A percentile compares a stretch with the other conserved stretches of the same genome.
phyloP scores from a whole-genome alignment of 1,140 invertebrate genomes.

The Alviniconcha marisindica region DNA sequence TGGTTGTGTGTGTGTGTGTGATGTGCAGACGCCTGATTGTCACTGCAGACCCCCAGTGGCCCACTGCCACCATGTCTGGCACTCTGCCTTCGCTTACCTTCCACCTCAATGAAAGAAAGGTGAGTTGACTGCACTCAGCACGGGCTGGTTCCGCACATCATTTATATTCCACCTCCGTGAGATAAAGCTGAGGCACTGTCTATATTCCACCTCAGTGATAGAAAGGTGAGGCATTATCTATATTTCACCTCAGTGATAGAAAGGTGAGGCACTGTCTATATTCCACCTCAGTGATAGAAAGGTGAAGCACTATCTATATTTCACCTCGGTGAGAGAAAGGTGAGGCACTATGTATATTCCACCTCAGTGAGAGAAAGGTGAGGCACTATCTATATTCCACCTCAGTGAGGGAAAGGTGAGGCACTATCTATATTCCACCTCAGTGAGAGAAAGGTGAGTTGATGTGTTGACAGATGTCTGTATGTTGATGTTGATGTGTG shows the following conservation, averaged over 20 bases:
- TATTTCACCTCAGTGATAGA: slow-evolving; percentile 88
- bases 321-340: slow-evolving; percentile 85
- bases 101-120: slow-evolving; percentile 85
- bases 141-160: too few species aligned
- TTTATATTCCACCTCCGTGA: slow-evolving; percentile 91
- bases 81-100: slow-evolving; percentile 90
- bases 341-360: slow-evolving; percentile 82
- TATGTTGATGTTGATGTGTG: too few species aligned
- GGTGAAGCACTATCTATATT: slow-evolving; percentile 80
- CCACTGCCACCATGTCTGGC: slow-evolving; percentile 87
- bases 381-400: slow-evolving; percentile 85
- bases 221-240: slow-evolving; percentile 74
- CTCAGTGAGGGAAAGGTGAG: slow-evolving; percentile 81
- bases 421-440: slow-evolving; percentile 88
- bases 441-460: slow-evolving; percentile 79
- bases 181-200: slow-evolving; percentile 68
- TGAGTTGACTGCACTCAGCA: too few species aligned
- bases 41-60: slow-evolving; percentile 90
- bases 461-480: too few species aligned
- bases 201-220: slow-evolving; percentile 88
- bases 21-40: slow-evolving; percentile 83
- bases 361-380: slow-evolving; percentile 83
- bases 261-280: slow-evolving; percentile 78
- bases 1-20: not conserved
- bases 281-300: slow-evolving; percentile 87